Base-by-base conservation (phyloP, 2,113 vertebrate genomes). In the Indicator indicator region DNA sequence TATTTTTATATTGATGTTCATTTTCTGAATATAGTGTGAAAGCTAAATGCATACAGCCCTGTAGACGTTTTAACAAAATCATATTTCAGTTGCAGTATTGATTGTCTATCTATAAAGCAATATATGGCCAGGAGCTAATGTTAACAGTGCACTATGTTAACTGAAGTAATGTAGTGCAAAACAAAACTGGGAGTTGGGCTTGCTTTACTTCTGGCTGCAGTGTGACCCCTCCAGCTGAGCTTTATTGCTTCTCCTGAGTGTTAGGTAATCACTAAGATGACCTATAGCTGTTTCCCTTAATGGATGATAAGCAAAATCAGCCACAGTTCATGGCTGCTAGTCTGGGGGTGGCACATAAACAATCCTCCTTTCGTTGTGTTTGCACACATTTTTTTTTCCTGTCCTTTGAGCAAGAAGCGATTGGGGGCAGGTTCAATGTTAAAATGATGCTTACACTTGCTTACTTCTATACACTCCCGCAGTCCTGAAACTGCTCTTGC, bases 1-100 rank as follows among this genome's bases (percentile, higher is more conserved):
- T 97, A 97, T 97, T 97, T 97, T 97, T 95, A 95, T 97, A 97
- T 97, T 96, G 96, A 97, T 97, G 97, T 95, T 97, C 94, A 95
- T 97, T 97, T 97, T 97, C 96, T 96, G 97, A 96, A 96, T 96
- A 97, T 94, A 97, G 95, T 94, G 94, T 86, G 95, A 96, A 96
- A 96, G 96, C 96, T 97, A 97, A 97, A 97, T 97, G 97, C 95
- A 91, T 95, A 97, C 94, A 95, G 94, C 88, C 95, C 96, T 91
- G 94, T 93, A 77, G 97, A 97, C 86, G 65, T 96, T 97, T 96
- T 95, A 97, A 97, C 95, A 97, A 97, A 97, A 97, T 96, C 96
- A 96, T 97, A 97, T 97, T 97, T 97, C 97, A 97, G 95, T 92
- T 63, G 81, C 88, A 71, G 82, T 97, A 97, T 97, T 76, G 97